Base-by-base conservation (phyloP, 35 echinoderm and acorn worm genomes). In the Strongylocentrotus purpuratus region DNA sequence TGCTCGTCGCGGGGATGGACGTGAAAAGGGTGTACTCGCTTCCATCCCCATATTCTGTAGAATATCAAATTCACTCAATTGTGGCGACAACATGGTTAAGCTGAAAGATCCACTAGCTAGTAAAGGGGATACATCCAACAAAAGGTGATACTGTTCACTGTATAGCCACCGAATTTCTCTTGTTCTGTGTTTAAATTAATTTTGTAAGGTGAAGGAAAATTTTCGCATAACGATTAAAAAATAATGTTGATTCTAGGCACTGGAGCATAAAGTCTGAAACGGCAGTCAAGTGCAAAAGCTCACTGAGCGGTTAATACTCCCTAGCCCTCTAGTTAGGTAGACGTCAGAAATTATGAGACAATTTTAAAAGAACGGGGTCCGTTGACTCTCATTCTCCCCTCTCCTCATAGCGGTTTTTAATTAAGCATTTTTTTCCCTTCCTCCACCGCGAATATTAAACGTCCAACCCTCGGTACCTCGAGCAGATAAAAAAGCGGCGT, bases 381-480 rank as follows among this genome's bases (percentile, higher is more conserved):
- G 45, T 78, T 78, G 65, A 78, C 28, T 78, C 65, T n/a, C 65
- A 78, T 78, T 78, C 65, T 78, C 87, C 33, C 32, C 87, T 46
- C 87, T 89, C 87, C n/a, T 17, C 87, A 46, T 89, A 46, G 87
- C 87, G 22, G 87, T 46, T 89, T 89, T 89, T 89, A 89, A 89
- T 89, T 89, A 89, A 89, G 87, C 87, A 22, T 89, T 46, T 46
- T n/a, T 33, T 46, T 89, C 9, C n/a, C 87, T 89, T 7, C 86
- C 87, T 89, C 33, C 32, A 31, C 32, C 12, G n/a, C 32, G n/a
- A 89, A 89, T 78, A 78, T 25, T 78, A 78, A 78, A 78, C 65
- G 65, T 78, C 65, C 65, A 78, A 45, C 2, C 87, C 12, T 89
- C 87, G 32, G 13, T 89, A 89, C 87, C 87, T 45, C 33, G 18